These are phyloP conservation scores for Resseliella maxima DNA, from an alignment of 2,888 invertebrate genomes.

Conservation along the genomic window DNA sequence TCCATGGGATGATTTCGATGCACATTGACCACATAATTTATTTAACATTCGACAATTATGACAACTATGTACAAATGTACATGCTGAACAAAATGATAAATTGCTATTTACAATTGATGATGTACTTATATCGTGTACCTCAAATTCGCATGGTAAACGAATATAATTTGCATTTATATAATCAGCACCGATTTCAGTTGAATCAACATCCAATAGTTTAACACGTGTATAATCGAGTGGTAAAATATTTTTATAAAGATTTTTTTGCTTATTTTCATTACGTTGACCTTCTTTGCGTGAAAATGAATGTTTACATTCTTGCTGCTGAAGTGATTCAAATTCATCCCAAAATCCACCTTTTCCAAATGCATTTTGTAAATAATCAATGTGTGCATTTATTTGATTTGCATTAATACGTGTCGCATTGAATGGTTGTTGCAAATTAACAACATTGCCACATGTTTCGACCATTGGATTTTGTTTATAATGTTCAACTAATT, in stretches of 20 bases:
- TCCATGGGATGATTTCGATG: conserved; percentile 65
- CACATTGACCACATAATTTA: conserved; percentile 68
- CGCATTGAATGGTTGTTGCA: conserved; percentile 95
- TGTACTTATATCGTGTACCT: conserved; percentile 63
- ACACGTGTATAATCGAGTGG: conserved; percentile 98
- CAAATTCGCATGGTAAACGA: conserved; percentile 70
- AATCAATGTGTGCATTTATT: conserved; percentile 91
- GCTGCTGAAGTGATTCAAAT: conserved; percentile 95
- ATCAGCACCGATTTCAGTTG: conserved; percentile 83
- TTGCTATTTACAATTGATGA: conserved; percentile 67
- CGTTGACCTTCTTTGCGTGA: conserved; percentile 94
- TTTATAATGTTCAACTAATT: conserved; percentile 95
- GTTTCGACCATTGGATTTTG: conserved; percentile 98
- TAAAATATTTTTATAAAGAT: conserved; percentile 98
- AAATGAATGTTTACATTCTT: conserved; percentile 93
- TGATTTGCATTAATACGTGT: conserved; percentile 91
- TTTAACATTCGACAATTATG: conserved; percentile 66
- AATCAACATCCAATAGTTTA: conserved; percentile 78
- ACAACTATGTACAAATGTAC: conserved; percentile 67
- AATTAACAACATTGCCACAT: conserved; percentile 92
- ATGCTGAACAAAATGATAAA: conserved; percentile 65
- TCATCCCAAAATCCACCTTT: conserved; percentile 96
- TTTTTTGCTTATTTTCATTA: conserved; percentile 92
- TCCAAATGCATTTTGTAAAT: conserved; percentile 77
- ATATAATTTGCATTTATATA: conserved; percentile 99